A percentile compares a stretch with the other conserved stretches of the same genome.
These are phyloP conservation scores for Hyles lineata DNA, from an alignment of 2,888 invertebrate genomes.

Conservation along the genomic window DNA sequence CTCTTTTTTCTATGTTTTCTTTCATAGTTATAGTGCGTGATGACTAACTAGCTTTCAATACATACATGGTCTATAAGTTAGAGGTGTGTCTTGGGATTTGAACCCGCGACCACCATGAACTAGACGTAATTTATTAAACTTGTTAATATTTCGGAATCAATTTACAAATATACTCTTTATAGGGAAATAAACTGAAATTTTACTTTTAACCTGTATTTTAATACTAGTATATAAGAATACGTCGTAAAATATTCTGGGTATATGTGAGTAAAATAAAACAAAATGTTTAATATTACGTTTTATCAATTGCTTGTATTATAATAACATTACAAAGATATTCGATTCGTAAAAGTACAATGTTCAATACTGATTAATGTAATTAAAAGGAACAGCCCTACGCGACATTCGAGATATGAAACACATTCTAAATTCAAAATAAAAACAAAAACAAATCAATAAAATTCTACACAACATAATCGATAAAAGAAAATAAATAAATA, in stretches of 20 bases:
- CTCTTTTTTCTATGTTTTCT: too few species aligned
- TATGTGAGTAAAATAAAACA: conserved; percentile 59
- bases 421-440: conserved; percentile 7
- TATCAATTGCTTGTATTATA: conserved; percentile 77
- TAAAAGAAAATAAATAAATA: neutral
- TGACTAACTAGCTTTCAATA: too few species aligned
- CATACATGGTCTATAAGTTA: too few species aligned
- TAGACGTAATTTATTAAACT: too few species aligned
- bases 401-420: neutral
- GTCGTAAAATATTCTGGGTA: neutral
- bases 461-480: neutral
- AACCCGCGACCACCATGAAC: too few species aligned
- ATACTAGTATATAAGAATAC: neutral
- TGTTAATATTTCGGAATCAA: too few species aligned
- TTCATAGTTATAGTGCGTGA: too few species aligned
- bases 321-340: conserved; percentile 75
- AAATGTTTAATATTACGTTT: conserved; percentile 68
- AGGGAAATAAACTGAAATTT: too few species aligned
- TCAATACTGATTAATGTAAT: neutral
- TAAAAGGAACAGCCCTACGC: neutral
- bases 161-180: too few species aligned
- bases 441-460: neutral
- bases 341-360: conserved; percentile 38
- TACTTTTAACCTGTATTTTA: too few species aligned
- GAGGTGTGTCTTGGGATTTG: too few species aligned